Percentiles rank a stretch among this genome's conserved stretches.
Evolutionary conservation across 1,140 invertebrate genomes (phyloP).

Genomic region (Mizuhopecten yessoensis): DNA sequence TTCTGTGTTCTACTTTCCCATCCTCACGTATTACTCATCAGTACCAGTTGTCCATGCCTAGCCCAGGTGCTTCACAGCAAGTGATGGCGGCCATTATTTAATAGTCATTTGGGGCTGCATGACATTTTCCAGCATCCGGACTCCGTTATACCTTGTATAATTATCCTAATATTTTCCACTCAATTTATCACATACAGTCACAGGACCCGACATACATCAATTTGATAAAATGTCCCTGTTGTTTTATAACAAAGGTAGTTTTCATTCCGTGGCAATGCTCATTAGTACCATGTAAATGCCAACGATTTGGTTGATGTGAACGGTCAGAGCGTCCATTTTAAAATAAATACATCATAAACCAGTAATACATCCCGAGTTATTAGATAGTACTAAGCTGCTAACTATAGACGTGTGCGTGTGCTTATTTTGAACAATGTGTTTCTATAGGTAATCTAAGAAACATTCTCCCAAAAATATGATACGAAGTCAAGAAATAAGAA

Average conservation of each 20-base stretch:
- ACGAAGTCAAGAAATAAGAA: too few relatives aligned
- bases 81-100: neutral
- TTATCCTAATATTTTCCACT: constrained; percentile 38
- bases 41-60: neutral
- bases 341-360: too few relatives aligned
- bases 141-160: constrained; percentile 25
- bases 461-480: too few relatives aligned
- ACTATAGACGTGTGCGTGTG: too few relatives aligned
- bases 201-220: neutral
- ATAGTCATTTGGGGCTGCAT: constrained; percentile 32
- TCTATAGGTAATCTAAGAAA: too few relatives aligned
- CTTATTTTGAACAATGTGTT: too few relatives aligned
- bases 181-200: constrained; percentile 5
- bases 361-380: too few relatives aligned
- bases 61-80: neutral
- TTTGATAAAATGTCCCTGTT: neutral
- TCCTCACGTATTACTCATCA: neutral
- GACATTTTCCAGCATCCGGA: constrained; percentile 31
- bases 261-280: neutral
- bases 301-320: neutral
- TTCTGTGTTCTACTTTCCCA: neutral
- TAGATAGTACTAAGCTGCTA: too few relatives aligned
- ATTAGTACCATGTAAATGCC: neutral
- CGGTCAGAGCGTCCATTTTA: neutral
- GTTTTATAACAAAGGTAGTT: constrained; percentile 35